Evolutionary conservation across 1,140 invertebrate genomes (phyloP).

Genomic region (Idris sp.): DNA sequence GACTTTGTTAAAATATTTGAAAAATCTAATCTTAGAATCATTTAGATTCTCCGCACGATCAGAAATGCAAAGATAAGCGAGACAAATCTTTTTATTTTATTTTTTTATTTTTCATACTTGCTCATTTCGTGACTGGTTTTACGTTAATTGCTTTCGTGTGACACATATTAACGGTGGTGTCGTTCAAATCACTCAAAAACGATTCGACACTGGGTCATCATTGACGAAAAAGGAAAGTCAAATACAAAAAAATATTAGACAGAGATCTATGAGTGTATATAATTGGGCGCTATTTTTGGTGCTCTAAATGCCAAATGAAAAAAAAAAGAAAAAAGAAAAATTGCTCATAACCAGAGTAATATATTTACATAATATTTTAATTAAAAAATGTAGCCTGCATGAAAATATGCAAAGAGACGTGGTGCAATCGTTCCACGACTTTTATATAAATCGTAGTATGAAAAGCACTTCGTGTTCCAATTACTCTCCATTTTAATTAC

Average conservation of each 20-base stretch:
- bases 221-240: no score
- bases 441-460: conserved; percentile 26
- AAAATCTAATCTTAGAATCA: conserved; percentile 48
- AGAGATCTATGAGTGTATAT: no score
- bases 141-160: conserved; percentile 57
- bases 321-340: no score
- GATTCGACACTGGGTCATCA: conserved; percentile 10
- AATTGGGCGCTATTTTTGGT: no score
- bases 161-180: conserved; percentile 34
- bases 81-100: conserved; percentile 59
- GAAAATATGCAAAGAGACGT: conserved; percentile 30
- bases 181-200: conserved; percentile 42
- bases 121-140: conserved; percentile 48
- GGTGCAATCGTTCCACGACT: conserved; percentile 18
- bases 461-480: conserved; percentile 51
- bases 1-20: background rate
- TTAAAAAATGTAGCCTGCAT: conserved; percentile 43
- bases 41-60: conserved; percentile 43
- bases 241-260: no score
- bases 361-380: conserved; percentile 51
- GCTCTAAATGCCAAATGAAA: no score
- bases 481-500: conserved; percentile 59
- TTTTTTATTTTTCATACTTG: conserved; percentile 52
- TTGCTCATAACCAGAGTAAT: conserved; percentile 8
- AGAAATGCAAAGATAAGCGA: conserved; percentile 48